Evolutionary conservation across 2,797 vertebrate genomes (phyloP).

Genomic region (Catostomus latipinnis): DNA sequence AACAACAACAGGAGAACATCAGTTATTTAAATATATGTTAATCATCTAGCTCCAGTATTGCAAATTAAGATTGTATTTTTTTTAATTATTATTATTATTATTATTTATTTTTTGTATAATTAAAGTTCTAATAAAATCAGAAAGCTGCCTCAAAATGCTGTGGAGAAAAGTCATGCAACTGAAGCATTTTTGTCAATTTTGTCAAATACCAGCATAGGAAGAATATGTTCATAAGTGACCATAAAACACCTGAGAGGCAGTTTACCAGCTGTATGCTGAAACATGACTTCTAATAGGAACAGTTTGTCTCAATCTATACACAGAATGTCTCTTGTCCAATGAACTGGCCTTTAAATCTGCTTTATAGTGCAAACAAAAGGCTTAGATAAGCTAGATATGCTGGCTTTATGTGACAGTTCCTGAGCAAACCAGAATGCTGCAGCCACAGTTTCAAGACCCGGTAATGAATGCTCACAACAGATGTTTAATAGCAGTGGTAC

Average conservation of each 20-base stretch:
- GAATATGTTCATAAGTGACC: conserved; percentile 26
- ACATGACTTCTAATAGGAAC: conserved; percentile 43
- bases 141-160: conserved; percentile 7
- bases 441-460: conserved; percentile 10
- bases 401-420: conserved; percentile 49
- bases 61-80: neutral
- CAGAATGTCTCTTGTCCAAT: conserved; percentile 46
- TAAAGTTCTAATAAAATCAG: neutral
- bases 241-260: conserved; percentile 35
- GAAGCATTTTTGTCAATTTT: conserved; percentile 19
- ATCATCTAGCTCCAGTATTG: neutral
- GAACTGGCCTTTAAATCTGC: conserved; percentile 46
- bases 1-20: neutral
- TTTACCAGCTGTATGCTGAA: conserved; percentile 28
- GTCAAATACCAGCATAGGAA: conserved; percentile 20
- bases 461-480: conserved; percentile 41
- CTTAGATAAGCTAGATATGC: conserved; percentile 51
- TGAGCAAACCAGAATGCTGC: conserved; percentile 27
- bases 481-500: conserved; percentile 57
- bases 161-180: neutral
- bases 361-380: conserved; percentile 38
- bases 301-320: conserved; percentile 50
- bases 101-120: too few species aligned
- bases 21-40: conserved; percentile 11
- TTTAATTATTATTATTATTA: too few species aligned